Evolutionary conservation across 2,888 invertebrate genomes (phyloP).

Genomic region (Eupithecia insigniata): DNA sequence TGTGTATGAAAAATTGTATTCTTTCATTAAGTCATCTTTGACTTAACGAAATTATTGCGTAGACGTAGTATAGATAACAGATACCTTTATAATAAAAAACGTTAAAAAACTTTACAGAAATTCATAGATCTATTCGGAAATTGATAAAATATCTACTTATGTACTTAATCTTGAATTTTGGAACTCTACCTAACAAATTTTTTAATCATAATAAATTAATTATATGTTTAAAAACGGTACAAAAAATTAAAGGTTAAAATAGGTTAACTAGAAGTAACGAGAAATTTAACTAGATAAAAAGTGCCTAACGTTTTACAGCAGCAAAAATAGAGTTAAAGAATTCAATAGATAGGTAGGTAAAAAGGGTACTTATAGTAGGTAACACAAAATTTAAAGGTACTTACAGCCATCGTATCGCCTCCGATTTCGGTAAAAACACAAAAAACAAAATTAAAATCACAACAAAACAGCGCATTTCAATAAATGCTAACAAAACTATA

Average conservation of each 20-base stretch:
- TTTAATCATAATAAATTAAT: too few species aligned
- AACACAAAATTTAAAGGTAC: conserved; percentile 50
- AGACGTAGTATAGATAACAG: too few species aligned
- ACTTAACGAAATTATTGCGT: too few species aligned
- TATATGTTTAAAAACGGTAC: too few species aligned
- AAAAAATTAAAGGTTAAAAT: too few species aligned
- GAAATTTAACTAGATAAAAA: too few species aligned
- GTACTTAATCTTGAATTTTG: background rate
- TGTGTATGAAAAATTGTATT: too few species aligned
- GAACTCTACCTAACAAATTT: background rate
- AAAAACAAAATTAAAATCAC: conserved; percentile 77
- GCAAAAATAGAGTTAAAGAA: background rate
- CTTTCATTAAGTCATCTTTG: too few species aligned
- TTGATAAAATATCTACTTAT: background rate
- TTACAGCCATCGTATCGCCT: conserved; percentile 82
- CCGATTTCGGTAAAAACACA: conserved; percentile 77
- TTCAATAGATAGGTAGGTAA: background rate
- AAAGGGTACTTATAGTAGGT: background rate
- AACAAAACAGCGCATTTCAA: conserved; percentile 78
- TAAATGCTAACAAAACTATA: conserved; percentile 44
- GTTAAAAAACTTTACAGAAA: too few species aligned
- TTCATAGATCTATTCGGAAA: too few species aligned
- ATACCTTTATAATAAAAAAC: background rate
- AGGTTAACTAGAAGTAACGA: too few species aligned
- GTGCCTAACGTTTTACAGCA: background rate